These are phyloP conservation scores for Sebastes itinus DNA, from an alignment of 2,797 vertebrate species.

Conservation along the genomic window DNA sequence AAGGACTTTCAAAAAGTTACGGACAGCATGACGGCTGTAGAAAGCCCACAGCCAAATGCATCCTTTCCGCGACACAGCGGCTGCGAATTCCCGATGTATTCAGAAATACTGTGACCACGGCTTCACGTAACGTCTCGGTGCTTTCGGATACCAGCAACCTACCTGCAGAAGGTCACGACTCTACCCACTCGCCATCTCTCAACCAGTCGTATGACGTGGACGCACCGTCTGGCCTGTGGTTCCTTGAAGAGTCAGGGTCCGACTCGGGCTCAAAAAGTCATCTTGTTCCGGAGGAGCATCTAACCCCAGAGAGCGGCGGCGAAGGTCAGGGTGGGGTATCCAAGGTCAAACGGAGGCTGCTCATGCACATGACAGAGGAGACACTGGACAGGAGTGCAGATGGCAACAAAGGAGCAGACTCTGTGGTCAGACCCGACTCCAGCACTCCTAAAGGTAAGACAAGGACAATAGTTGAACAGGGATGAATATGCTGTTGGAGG, in stretches of 20 bases:
- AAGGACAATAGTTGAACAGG: not conserved
- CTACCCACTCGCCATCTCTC: constrained; percentile 42
- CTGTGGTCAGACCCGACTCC: constrained; percentile 32
- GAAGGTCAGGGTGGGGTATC: constrained; percentile 45
- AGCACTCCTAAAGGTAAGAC: constrained; percentile 67
- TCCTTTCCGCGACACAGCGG: constrained; percentile 59
- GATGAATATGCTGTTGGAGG: no score
- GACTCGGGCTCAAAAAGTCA: not conserved
- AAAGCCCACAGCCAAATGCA: constrained; percentile 20
- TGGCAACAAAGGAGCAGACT: not conserved
- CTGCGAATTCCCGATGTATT: constrained; percentile 61
- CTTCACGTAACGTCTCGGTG: not conserved
- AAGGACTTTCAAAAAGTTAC: not conserved
- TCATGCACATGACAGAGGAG: constrained; percentile 67
- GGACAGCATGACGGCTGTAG: not conserved
- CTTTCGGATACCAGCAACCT: constrained; percentile 52
- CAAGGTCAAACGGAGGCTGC: constrained; percentile 79
- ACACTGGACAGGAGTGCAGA: not conserved
- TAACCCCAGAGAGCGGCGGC: constrained; percentile 65
- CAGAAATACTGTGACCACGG: constrained; percentile 15
- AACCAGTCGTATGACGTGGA: constrained; percentile 79
- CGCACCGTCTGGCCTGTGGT: constrained; percentile 75
- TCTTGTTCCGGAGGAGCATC: constrained; percentile 22
- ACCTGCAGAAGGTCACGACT: constrained; percentile 1
- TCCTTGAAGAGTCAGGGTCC: constrained; percentile 22